Conservation (phyloP, 2,113 vertebrate genomes). For the Grammomys dolichurus region DNA sequence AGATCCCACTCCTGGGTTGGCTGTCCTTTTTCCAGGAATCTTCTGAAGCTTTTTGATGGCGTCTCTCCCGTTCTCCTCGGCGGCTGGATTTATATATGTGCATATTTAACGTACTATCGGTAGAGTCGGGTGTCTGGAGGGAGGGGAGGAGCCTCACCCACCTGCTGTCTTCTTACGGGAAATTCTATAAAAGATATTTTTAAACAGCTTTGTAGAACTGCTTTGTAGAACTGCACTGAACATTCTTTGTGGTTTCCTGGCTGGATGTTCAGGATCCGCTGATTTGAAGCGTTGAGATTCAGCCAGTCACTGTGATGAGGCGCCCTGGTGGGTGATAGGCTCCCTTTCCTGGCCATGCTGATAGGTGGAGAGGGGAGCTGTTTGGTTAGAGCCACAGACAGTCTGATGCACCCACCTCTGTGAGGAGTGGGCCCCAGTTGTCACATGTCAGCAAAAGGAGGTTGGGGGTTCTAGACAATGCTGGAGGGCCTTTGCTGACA, state of each 20-base stretch:
- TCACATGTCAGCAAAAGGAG: neutral
- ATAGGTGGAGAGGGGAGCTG: neutral
- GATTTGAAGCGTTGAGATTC: neutral
- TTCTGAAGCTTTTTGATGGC: neutral
- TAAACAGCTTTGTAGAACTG: neutral
- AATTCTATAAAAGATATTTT: constrained; percentile 25
- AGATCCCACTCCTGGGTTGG: neutral
- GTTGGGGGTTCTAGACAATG: neutral
- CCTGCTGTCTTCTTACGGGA: constrained; percentile 18
- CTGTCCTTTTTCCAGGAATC: constrained; percentile 3
- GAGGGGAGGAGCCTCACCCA: neutral
- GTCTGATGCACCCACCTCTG: too few species aligned
- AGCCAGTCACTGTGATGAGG: neutral
- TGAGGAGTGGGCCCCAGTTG: neutral
- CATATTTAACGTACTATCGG: constrained; percentile 57
- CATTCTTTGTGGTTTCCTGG: neutral
- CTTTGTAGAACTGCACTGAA: neutral
- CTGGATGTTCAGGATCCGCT: neutral
- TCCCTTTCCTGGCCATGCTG: neutral
- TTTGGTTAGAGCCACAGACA: neutral
- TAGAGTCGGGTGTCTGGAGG: neutral
- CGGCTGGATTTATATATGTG: neutral
- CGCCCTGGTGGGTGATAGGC: neutral
- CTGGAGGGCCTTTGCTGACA: neutral
- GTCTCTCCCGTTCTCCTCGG: neutral